Percentiles rank a stretch among this genome's conserved stretches.
These are phyloP conservation scores for Cherax destructor DNA, from an alignment of 1,140 invertebrate genomes.

Conservation along the genomic window DNA sequence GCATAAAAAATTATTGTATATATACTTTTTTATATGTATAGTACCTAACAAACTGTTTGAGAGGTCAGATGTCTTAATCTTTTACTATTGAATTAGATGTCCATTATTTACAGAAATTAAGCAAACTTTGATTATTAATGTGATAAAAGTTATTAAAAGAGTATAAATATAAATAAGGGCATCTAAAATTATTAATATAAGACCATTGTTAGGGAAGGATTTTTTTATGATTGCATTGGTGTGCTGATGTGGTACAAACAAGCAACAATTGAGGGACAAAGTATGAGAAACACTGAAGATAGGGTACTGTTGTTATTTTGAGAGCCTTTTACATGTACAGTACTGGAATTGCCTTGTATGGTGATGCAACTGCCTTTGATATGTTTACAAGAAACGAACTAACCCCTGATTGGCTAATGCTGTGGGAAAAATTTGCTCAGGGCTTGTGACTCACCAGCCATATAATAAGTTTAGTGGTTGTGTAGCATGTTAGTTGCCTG, in stretches of 20 bases:
- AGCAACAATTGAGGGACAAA: background rate
- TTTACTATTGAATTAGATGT: background rate
- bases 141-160: background rate
- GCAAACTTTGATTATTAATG: background rate
- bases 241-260: background rate
- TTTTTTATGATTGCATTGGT: background rate
- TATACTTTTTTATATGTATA: background rate
- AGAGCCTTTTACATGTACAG: background rate
- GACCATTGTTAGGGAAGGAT: background rate
- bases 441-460: background rate
- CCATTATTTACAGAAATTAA: background rate
- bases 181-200: background rate
- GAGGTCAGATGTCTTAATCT: background rate
- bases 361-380: conserved; percentile 1
- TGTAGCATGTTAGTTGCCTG: background rate
- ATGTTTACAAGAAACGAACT: background rate
- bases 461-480: background rate
- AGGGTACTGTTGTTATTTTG: background rate
- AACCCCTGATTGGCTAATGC: background rate
- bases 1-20: background rate
- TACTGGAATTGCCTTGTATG: conserved; percentile 12
- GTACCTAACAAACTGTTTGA: background rate
- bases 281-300: background rate
- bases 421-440: conserved; percentile 6
- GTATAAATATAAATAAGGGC: background rate